Conservation (phyloP, 2,797 vertebrate species). For the Periophthalmus magnuspinnatus region DNA sequence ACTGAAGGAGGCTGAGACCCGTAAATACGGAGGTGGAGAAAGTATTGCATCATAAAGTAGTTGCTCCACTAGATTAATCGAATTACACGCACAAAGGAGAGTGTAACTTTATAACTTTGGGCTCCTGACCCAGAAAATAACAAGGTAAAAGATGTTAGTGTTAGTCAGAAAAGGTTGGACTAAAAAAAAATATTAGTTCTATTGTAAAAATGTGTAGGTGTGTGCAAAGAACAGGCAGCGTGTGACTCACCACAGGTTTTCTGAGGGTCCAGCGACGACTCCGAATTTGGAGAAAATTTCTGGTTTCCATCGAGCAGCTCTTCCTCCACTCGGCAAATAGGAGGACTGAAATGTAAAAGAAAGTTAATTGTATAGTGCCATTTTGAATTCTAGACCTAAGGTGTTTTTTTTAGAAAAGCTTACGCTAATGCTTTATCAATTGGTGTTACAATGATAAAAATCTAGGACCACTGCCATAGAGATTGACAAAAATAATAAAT, state of each 20-base stretch:
- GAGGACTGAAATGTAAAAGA: slow-evolving; percentile 48
- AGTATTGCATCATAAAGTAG: slow-evolving; percentile 53
- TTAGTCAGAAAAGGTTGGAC: slow-evolving; percentile 23
- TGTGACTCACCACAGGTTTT: slow-evolving; percentile 85
- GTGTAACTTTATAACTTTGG: slow-evolving; percentile 32
- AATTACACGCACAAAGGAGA: slow-evolving; percentile 49
- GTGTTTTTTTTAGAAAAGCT: slow-evolving; percentile 39
- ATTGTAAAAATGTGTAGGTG: slow-evolving; percentile 9
- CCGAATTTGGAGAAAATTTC: slow-evolving; percentile 87
- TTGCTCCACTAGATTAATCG: slow-evolving; percentile 55
- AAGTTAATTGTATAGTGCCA: not conserved
- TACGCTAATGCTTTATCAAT: slow-evolving; percentile 17
- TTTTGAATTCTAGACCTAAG: slow-evolving; percentile 13
- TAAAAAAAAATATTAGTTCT: slow-evolving; percentile 3
- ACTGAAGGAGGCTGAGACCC: slow-evolving; percentile 18
- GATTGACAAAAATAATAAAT: too few relatives aligned
- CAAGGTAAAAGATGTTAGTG: slow-evolving; percentile 32
- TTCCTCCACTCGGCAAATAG: slow-evolving; percentile 84
- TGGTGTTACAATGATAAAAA: too few relatives aligned
- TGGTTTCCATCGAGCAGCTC: slow-evolving; percentile 80
- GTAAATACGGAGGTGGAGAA: slow-evolving; percentile 48
- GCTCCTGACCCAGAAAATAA: slow-evolving; percentile 57
- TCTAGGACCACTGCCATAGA: too few relatives aligned
- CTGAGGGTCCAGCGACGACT: slow-evolving; percentile 83
- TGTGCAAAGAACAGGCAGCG: not conserved